Conservation (phyloP, 2,113 vertebrate species). For the Callospermophilus lateralis region DNA sequence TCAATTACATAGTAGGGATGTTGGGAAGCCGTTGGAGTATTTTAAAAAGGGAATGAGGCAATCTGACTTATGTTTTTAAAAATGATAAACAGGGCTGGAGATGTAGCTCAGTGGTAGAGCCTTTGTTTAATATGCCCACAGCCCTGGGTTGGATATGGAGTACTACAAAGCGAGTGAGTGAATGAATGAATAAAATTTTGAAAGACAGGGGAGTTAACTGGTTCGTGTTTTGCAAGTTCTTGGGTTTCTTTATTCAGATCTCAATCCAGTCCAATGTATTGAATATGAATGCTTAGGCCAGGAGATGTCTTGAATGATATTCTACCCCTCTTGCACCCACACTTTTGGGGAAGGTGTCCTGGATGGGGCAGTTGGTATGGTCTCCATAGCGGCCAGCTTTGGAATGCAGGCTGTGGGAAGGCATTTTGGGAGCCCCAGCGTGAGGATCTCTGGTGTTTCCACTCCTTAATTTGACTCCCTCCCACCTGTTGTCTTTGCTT, state of each 20-base stretch:
- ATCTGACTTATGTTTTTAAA: neutral
- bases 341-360: neutral
- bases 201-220: neutral
- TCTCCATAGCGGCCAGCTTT: neutral
- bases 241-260: neutral
- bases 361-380: neutral
- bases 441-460: neutral
- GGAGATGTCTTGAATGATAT: neutral
- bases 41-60: neutral
- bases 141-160: neutral
- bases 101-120: neutral
- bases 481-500: neutral
- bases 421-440: no score
- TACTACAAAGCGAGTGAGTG: neutral
- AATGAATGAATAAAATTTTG: neutral
- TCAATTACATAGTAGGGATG: neutral
- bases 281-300: neutral
- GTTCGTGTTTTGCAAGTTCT: neutral
- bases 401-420: neutral
- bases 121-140: neutral
- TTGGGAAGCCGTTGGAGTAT: neutral
- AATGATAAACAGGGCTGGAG: neutral
- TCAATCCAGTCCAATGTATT: neutral
- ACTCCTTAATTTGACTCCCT: neutral
- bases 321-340: neutral